A percentile compares a stretch with the other conserved stretches of the same genome.
These are phyloP conservation scores for Tetheella fluctuosa DNA, from an alignment of 2,888 invertebrate species.

Conservation along the genomic window DNA sequence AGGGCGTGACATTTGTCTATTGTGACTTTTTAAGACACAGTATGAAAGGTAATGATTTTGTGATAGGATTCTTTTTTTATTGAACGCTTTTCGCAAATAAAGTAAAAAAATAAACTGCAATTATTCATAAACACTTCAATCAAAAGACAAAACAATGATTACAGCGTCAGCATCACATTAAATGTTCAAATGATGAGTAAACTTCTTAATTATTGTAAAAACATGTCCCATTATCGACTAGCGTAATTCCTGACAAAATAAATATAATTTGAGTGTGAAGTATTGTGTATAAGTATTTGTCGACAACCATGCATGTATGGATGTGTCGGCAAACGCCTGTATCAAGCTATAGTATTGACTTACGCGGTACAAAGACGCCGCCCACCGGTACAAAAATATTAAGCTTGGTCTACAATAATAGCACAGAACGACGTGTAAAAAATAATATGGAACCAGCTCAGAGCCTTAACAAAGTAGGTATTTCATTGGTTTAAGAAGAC, in stretches of 20 bases:
- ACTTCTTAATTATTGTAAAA: constrained; percentile 11
- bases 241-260: constrained; percentile 41
- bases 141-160: too few relatives aligned
- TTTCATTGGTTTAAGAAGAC: too few relatives aligned
- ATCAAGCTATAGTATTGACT: constrained; percentile 16
- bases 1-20: neutral
- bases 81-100: too few relatives aligned
- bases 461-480: too few relatives aligned
- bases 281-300: constrained; percentile 51
- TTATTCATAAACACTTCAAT: too few relatives aligned
- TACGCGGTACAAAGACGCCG: constrained; percentile 19
- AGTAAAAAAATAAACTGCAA: too few relatives aligned
- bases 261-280: constrained; percentile 41
- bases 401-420: neutral
- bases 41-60: neutral
- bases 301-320: constrained; percentile 47
- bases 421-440: neutral
- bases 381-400: constrained; percentile 12
- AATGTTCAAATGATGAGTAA: constrained; percentile 9
- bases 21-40: constrained; percentile 8
- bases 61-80: neutral
- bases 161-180: neutral
- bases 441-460: too few relatives aligned
- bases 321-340: constrained; percentile 42
- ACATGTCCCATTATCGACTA: constrained; percentile 28